Base-by-base conservation (phyloP, 1,140 invertebrate genomes). In the Ptiloglossa arizonensis region DNA sequence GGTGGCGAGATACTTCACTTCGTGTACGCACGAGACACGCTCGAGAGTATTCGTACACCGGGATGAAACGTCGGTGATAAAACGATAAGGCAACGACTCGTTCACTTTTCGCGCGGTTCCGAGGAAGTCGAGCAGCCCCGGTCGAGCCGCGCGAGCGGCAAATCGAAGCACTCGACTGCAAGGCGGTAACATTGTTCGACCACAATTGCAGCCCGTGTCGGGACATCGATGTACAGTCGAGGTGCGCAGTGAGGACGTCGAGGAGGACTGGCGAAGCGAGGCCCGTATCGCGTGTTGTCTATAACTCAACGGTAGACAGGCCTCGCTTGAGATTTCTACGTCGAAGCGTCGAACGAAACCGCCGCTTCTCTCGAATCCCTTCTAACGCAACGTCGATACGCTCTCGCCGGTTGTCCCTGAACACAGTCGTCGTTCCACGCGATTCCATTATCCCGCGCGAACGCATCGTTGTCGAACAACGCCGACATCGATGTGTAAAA, bases 141-240 rank as follows among this genome's bases (percentile, higher is more conserved):
- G 41, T 13, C 38, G 41, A 72, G 72, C 66, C 67, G 71, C 38
- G 71, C 67, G 71, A 83, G 72, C 71, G 71, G 63, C 67, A 83
- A 83, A 80, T 83, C 83, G 81, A 83, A 85, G 71, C 41, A 64
- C 71, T 56, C 82, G 83, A 85, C 83, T 85, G 74, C 74, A 75
- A 75, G 82, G 59, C 73, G 68, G 83, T 73, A 85, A 85, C 78
- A 85, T 84, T 85, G 83, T 75, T 68, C 82, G 69, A 74, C 54
- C 82, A 70, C 79, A 79, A 81, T 85, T 60, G 74, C 74, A 78
- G 79, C 69, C 63, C 13, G n/a, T 59, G 78, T 69, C 78, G 68
- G 81, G 82, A 70, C 82, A 75, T 85, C 82, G 83, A 85, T 80
- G 83, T 85, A 85, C 66, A 81, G 83, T 79, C 68, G 83, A 85